Evolutionary conservation across 2,113 vertebrate genomes (phyloP), one percentile per base, ranked within the genome.

Genomic region (Ageneiosus marmoratus): DNA sequence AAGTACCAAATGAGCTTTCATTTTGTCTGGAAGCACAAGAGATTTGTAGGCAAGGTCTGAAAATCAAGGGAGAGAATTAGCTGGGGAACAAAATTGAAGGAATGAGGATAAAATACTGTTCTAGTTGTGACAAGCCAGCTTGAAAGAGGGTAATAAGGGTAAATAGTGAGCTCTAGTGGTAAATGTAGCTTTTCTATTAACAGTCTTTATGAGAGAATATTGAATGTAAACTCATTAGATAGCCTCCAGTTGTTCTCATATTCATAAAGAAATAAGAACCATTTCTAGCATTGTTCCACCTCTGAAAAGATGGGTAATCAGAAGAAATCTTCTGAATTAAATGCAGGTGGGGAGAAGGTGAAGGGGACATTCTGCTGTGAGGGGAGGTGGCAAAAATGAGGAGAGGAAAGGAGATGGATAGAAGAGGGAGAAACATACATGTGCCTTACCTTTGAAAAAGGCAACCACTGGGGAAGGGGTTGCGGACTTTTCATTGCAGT

Each of bases 151-250:
- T 48, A 87, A 73, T 77, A 86, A 89, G 82, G 86, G 74, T 62
- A 82, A 80, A 87, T 74, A 89, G 81, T 89, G 87, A 86, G 77
- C 82, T 90, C 91, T 92, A 81, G 83, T 89, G 89, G 82, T 60
- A 41, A 7, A 12, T 56, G 13, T 20, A 76, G n/a, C 32, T 11
- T 2, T 34, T 34, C 12, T 60, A 13, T 65, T 2, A 69, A 24
- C 10, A 69, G 34, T 50, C 22, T 79, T 51, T 81, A 27, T 41
- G 79, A 67, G 5, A 58, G 41, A 60, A 78, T 20, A 55, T 50
- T 46, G 50, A 22, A 46, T 75, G 65, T 69, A 20, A 72, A 37
- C 44, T 34, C 2, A 77, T 58, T 77, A 53, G 12, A 56, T 50
- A 32, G 56, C 53, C 53, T 16, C 22, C 12, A 32, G 15, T 24